Percentiles rank a stretch among this genome's conserved stretches.
Evolutionary conservation across 2,113 vertebrate genomes (phyloP).

Genomic region (Hepsetus odoe): DNA sequence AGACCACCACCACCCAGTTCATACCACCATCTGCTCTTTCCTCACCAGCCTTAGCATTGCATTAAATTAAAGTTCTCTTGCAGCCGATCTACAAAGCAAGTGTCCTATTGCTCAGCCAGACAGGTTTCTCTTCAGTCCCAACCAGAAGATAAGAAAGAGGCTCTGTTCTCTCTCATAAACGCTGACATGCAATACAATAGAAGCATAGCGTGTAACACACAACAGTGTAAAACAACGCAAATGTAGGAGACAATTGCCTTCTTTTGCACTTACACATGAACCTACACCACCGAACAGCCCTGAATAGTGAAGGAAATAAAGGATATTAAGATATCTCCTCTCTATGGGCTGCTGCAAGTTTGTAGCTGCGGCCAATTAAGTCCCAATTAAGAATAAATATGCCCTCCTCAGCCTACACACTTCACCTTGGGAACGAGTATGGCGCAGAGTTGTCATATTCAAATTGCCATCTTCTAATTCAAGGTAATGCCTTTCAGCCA

Average conservation of each 20-base stretch:
- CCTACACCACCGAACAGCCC: background rate
- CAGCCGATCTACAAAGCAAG: background rate
- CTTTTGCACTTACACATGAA: background rate
- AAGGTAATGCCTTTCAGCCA: background rate
- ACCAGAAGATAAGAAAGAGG: slow-evolving; percentile 14
- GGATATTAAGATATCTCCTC: background rate
- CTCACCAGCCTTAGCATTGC: background rate
- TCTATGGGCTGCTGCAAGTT: background rate
- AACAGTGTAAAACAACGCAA: background rate
- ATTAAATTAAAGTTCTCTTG: background rate
- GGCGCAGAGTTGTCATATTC: background rate
- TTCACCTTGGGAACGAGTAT: background rate
- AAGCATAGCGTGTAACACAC: background rate
- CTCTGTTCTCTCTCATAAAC: background rate
- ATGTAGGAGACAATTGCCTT: background rate
- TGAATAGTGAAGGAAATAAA: too few relatives aligned
- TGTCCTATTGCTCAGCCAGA: background rate
- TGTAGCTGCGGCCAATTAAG: background rate
- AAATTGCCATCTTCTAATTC: background rate
- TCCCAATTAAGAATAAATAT: background rate
- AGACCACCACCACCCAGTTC: too few relatives aligned
- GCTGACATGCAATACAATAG: slow-evolving; percentile 3
- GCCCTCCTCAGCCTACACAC: background rate
- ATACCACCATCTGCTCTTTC: background rate
- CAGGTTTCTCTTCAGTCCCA: slow-evolving; percentile 19